phyloP scores from a whole-genome alignment of 2,113 vertebrate genomes.

The Mesitornis unicolor region DNA sequence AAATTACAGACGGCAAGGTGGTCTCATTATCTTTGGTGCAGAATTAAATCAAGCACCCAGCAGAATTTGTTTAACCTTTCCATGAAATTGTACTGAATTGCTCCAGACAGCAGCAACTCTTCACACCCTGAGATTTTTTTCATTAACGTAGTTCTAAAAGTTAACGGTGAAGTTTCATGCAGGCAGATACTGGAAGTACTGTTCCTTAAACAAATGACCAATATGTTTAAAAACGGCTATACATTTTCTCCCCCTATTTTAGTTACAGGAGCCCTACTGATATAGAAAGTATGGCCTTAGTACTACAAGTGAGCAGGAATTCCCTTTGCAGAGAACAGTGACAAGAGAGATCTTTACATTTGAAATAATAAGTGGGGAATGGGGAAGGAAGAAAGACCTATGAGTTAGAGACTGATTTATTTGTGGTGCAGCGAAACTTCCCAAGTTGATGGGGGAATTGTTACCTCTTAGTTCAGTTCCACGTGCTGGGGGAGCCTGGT shows the following conservation, averaged over 20 bases:
- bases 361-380: neutral
- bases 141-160: neutral
- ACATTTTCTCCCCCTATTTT: neutral
- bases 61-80: slow-evolving; percentile 54
- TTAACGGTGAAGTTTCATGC: neutral
- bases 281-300: neutral
- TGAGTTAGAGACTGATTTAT: neutral
- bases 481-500: neutral
- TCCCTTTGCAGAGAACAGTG: neutral
- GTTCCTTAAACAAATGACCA: neutral
- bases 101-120: neutral
- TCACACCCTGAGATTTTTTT: neutral
- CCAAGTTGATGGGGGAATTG: neutral
- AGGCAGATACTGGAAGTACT: neutral
- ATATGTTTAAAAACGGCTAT: neutral
- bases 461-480: neutral
- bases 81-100: slow-evolving; percentile 5
- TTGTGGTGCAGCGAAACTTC: neutral
- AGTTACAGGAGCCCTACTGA: neutral
- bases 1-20: slow-evolving; percentile 31
- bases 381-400: neutral
- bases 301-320: neutral
- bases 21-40: slow-evolving; percentile 28
- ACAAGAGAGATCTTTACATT: neutral
- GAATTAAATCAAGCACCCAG: slow-evolving; percentile 14